Percentiles rank a stretch among this genome's conserved stretches.
Evolutionary conservation across 2,113 vertebrate genomes (phyloP).

Genomic region (Fulmarus glacialis): DNA sequence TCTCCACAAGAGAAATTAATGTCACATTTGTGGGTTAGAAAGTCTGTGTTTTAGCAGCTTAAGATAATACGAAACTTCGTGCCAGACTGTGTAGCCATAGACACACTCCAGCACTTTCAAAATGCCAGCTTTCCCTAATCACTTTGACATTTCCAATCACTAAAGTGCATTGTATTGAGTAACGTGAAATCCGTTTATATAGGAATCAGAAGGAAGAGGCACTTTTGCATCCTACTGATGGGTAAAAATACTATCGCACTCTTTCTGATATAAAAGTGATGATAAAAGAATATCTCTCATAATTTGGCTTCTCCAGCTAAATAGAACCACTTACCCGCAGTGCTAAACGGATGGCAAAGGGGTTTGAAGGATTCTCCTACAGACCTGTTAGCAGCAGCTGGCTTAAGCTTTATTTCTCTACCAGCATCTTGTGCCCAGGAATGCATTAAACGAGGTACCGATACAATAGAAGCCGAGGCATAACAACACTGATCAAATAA

Average conservation of each 20-base stretch:
- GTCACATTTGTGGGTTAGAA: not conserved
- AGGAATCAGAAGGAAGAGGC: not conserved
- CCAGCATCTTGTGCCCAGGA: not conserved
- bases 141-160: conserved; percentile 12
- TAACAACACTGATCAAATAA: not conserved
- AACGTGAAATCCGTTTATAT: not conserved
- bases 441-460: fast-evolving
- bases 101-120: not conserved
- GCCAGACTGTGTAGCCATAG: not conserved
- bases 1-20: not conserved
- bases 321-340: not conserved
- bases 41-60: not conserved
- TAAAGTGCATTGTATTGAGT: not conserved
- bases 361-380: not conserved
- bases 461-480: not conserved
- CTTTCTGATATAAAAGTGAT: not conserved
- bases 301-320: not conserved
- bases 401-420: not conserved
- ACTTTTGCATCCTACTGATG: not conserved
- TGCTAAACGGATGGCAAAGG: not conserved
- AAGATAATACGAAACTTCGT: not conserved
- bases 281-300: not conserved
- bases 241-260: not conserved
- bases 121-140: conserved; percentile 12
- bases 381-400: not conserved